Conservation (phyloP, 2,797 vertebrate genomes). For the Loris lydekkerianus region DNA sequence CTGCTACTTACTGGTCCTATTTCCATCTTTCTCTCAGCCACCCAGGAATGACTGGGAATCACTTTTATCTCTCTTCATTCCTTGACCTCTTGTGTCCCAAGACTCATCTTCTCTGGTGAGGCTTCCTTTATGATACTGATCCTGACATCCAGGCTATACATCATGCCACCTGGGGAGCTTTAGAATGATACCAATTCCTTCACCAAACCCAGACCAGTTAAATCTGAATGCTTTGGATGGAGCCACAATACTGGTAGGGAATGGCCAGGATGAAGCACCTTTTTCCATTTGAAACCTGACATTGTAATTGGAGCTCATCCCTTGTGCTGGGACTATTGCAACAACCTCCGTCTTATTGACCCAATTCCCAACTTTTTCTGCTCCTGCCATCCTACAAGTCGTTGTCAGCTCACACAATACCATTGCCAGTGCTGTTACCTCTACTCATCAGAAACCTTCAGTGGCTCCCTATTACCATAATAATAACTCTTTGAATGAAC, state of each 20-base stretch:
- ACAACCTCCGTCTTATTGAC: not conserved
- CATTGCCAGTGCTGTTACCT: not conserved
- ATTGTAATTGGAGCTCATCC: rapidly evolving
- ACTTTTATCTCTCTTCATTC: not conserved
- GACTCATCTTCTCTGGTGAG: too few relatives aligned
- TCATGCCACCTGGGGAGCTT: not conserved
- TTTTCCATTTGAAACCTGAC: not conserved
- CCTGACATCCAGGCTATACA: not conserved
- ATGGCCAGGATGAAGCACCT: not conserved
- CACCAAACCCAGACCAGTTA: not conserved
- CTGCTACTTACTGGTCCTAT: rapidly evolving
- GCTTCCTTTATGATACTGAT: not conserved
- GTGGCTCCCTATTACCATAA: not conserved
- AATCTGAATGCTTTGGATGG: not conserved
- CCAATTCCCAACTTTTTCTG: not conserved
- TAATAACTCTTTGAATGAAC: not conserved
- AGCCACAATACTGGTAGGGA: not conserved
- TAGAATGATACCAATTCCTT: not conserved
- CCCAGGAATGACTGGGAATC: not conserved
- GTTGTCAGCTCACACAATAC: not conserved
- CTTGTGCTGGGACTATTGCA: not conserved
- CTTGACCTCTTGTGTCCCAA: not conserved
- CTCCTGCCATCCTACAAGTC: not conserved
- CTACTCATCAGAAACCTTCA: not conserved
- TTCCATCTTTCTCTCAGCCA: not conserved